phyloP scores from a whole-genome alignment of 1,140 invertebrate genomes.

The Melitaea cinxia region DNA sequence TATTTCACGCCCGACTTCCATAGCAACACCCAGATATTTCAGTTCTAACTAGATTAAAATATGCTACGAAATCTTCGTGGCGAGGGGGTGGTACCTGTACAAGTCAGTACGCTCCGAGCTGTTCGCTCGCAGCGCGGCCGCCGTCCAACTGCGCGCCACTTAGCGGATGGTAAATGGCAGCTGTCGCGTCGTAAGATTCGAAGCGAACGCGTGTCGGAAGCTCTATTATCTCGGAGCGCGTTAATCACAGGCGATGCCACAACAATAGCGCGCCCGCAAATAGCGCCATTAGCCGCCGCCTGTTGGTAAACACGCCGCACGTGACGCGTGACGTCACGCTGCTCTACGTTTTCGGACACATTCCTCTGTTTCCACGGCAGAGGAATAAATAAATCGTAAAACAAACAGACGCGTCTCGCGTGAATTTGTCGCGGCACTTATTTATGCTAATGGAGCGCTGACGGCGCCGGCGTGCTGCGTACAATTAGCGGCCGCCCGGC shows the following conservation, averaged over 20 bases:
- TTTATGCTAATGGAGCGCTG: constrained; percentile 42
- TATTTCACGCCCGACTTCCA: constrained; percentile 5
- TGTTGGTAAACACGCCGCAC: constrained; percentile 10
- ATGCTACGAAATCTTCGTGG: not conserved
- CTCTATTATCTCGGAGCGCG: constrained; percentile 16
- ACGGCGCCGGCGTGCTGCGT: constrained; percentile 17
- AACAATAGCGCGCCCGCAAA: constrained; percentile 31
- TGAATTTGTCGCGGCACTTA: constrained; percentile 41
- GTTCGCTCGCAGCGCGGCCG: not conserved
- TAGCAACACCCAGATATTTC: not conserved
- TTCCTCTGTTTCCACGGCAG: constrained; percentile 30
- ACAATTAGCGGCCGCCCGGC: constrained; percentile 12
- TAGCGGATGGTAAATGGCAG: constrained; percentile 10
- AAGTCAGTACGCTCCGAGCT: not conserved
- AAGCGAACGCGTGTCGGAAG: constrained; percentile 13
- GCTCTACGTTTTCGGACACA: constrained; percentile 27
- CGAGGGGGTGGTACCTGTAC: not conserved
- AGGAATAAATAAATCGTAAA: constrained; percentile 40
- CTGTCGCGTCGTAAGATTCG: constrained; percentile 8
- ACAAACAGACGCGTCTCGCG: constrained; percentile 28
- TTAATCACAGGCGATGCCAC: constrained; percentile 11
- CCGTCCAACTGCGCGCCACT: not conserved
- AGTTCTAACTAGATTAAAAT: not conserved
- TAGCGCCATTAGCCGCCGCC: constrained; percentile 33
- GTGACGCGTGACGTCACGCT: not conserved